Percentiles rank a stretch among this genome's conserved stretches.
Conservation (phyloP, 1,140 invertebrate species). For the Brachionus rubens region DNA sequence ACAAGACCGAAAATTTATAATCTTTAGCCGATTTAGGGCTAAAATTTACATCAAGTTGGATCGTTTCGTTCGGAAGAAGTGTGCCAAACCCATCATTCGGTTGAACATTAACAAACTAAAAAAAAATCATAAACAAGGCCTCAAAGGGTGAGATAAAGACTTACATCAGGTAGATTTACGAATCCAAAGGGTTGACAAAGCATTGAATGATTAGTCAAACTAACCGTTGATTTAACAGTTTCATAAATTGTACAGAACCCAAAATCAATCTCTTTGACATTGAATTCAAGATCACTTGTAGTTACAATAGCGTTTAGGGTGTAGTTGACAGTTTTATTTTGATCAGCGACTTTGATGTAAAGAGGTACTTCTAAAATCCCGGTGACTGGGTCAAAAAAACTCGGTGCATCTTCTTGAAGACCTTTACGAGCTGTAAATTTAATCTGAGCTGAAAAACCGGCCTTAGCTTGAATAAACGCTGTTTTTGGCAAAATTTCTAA, state of each 20-base stretch:
- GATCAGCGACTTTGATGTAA: slow-evolving; percentile 57
- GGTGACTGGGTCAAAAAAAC: slow-evolving; percentile 58
- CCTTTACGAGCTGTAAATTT: slow-evolving; percentile 59
- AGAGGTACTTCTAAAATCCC: slow-evolving; percentile 59
- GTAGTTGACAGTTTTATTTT: slow-evolving; percentile 57
- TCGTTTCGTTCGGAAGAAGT: slow-evolving; percentile 57
- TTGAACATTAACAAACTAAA: slow-evolving; percentile 59
- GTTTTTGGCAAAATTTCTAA: slow-evolving; percentile 59
- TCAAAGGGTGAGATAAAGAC: not conserved
- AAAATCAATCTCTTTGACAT: slow-evolving; percentile 56
- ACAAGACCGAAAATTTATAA: slow-evolving; percentile 57
- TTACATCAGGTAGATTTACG: slow-evolving; percentile 58
- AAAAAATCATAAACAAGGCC: too few relatives aligned
- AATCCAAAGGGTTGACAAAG: slow-evolving; percentile 60
- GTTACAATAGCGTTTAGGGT: slow-evolving; percentile 59
- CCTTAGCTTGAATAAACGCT: slow-evolving; percentile 60
- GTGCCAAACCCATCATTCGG: slow-evolving; percentile 62
- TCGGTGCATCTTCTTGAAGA: slow-evolving; percentile 53
- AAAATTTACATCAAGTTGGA: slow-evolving; percentile 59
- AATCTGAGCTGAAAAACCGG: slow-evolving; percentile 58
- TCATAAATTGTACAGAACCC: slow-evolving; percentile 59
- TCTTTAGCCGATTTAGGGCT: slow-evolving; percentile 56
- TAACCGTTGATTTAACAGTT: slow-evolving; percentile 53
- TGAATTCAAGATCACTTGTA: slow-evolving; percentile 58
- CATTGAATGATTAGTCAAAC: slow-evolving; percentile 59